Evolutionary conservation across 2,888 invertebrate species (phyloP).

Genomic region (Brachycybe producta): DNA sequence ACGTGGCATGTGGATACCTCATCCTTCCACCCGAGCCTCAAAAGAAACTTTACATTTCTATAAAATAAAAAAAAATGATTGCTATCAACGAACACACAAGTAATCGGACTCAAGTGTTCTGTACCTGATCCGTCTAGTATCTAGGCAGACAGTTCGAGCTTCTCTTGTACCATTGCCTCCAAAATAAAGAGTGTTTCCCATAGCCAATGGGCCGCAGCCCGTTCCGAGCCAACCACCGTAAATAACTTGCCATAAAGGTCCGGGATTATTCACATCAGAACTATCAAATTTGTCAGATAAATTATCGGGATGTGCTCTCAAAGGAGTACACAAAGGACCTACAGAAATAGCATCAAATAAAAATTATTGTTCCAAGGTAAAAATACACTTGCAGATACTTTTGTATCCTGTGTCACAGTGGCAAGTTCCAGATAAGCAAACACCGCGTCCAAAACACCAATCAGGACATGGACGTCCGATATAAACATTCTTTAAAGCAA

Average conservation of each 20-base stretch:
- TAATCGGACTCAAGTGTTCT: background rate
- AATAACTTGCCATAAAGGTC: conserved; percentile 29
- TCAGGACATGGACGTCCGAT: conserved; percentile 23
- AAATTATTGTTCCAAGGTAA: background rate
- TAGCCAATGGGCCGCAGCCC: conserved; percentile 35
- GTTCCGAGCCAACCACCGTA: conserved; percentile 33
- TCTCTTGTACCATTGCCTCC: conserved; percentile 34
- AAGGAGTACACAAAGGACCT: background rate
- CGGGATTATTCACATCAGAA: background rate
- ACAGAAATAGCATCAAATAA: background rate
- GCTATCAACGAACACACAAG: background rate
- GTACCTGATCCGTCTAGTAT: conserved; percentile 32
- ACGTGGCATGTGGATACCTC: background rate
- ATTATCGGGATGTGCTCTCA: background rate
- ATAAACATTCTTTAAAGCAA: conserved; percentile 33
- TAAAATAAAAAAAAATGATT: background rate
- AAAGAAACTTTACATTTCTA: background rate
- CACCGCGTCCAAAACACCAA: conserved; percentile 2
- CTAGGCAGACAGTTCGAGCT: conserved; percentile 30
- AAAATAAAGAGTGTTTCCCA: conserved; percentile 36
- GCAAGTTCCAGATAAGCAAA: conserved; percentile 33
- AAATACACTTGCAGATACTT: conserved; percentile 25
- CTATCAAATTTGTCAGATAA: conserved; percentile 1
- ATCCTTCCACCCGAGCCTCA: background rate
- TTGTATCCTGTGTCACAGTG: conserved; percentile 35